A percentile compares a stretch with the other conserved stretches of the same genome.
These are phyloP conservation scores for Sphaerophoria rueppellii DNA, from an alignment of 2,888 invertebrate genomes.

Conservation along the genomic window DNA sequence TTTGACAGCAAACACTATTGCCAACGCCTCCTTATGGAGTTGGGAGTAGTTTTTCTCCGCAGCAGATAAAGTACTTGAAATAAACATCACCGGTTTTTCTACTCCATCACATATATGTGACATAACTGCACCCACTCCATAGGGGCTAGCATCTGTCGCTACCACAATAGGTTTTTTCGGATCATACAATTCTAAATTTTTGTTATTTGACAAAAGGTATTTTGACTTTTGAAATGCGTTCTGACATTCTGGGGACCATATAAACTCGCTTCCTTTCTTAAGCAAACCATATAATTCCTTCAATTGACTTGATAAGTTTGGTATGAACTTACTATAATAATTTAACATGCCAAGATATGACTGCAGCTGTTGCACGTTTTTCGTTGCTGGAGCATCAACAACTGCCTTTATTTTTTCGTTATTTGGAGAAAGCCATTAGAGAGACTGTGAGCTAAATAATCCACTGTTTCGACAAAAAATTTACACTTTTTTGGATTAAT, in stretches of 20 bases:
- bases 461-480: slow-evolving; percentile 21
- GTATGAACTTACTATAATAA: slow-evolving; percentile 5
- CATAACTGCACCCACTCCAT: too few species aligned
- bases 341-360: slow-evolving; percentile 14
- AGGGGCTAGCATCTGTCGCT: too few species aligned
- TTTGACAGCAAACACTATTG: slow-evolving; percentile 33
- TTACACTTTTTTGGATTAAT: slow-evolving; percentile 26
- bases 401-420: too few species aligned
- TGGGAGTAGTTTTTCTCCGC: slow-evolving; percentile 19
- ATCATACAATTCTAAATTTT: slow-evolving; percentile 17
- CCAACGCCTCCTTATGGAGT: slow-evolving; percentile 42
- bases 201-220: background rate
- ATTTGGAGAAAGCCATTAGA: slow-evolving; percentile 18
- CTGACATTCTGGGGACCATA: background rate
- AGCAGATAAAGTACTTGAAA: background rate
- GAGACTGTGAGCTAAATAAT: slow-evolving; percentile 48
- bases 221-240: slow-evolving; percentile 12
- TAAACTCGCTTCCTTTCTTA: slow-evolving; percentile 7
- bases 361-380: slow-evolving; percentile 12
- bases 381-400: slow-evolving; percentile 7
- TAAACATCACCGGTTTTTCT: slow-evolving; percentile 2
- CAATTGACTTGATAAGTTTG: too few species aligned
- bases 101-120: slow-evolving; percentile 28
- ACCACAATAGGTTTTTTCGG: slow-evolving; percentile 18
- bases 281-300: too few species aligned